A percentile compares a stretch with the other conserved stretches of the same genome.
phyloP scores from a whole-genome alignment of 2,113 vertebrate genomes.

The Corynorhinus townsendii region DNA sequence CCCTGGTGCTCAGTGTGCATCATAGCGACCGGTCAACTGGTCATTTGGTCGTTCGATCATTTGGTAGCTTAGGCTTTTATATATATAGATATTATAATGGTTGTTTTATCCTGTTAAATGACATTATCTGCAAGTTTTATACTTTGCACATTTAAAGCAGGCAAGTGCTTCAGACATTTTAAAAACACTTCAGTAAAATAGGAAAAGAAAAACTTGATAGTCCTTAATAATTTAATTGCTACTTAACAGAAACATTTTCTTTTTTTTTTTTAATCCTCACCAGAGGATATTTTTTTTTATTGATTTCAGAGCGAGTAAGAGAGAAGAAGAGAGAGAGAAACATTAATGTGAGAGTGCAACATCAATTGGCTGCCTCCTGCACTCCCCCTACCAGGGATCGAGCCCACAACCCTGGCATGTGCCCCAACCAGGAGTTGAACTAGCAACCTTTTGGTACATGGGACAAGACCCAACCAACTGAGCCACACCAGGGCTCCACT shows the following conservation, averaged over 20 bases:
- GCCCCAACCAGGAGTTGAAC: background rate
- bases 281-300: background rate
- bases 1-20: no score
- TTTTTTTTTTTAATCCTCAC: background rate
- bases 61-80: no score
- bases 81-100: background rate
- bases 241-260: background rate
- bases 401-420: background rate
- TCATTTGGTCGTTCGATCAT: no score
- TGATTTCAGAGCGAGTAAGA: background rate
- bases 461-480: background rate
- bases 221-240: background rate
- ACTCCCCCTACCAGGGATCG: background rate
- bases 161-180: background rate
- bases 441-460: background rate
- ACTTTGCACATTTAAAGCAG: background rate
- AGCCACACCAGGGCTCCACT: background rate
- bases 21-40: no score
- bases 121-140: background rate
- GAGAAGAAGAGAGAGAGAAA: background rate
- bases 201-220: background rate
- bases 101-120: background rate
- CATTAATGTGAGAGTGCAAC: background rate
- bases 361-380: background rate
- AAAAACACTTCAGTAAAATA: background rate